A percentile compares a stretch with the other conserved stretches of the same genome.
phyloP scores from a whole-genome alignment of 2,797 vertebrate genomes.

The Thunnus albacares region DNA sequence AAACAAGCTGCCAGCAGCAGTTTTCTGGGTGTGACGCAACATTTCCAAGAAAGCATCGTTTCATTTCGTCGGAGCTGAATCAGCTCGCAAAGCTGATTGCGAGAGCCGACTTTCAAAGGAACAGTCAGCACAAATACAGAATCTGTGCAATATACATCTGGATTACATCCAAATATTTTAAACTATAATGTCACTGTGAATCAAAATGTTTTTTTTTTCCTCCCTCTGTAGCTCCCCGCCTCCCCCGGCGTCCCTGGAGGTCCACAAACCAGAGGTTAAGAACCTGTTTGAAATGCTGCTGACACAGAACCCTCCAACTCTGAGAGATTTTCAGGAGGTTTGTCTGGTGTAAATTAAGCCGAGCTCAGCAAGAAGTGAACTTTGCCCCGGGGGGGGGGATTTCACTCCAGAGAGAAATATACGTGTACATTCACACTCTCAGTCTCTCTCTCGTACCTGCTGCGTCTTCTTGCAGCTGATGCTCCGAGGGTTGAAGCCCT shows the following conservation, averaged over 20 bases:
- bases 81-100: slow-evolving; percentile 5
- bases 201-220: slow-evolving; percentile 14
- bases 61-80: slow-evolving; percentile 22
- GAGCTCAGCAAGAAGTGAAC: slow-evolving; percentile 40
- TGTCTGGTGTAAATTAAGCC: slow-evolving; percentile 32
- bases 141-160: not conserved
- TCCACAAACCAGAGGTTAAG: slow-evolving; percentile 17
- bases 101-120: slow-evolving; percentile 6
- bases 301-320: slow-evolving; percentile 3
- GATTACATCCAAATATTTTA: not conserved
- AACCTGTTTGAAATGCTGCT: slow-evolving; percentile 44
- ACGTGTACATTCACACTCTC: slow-evolving; percentile 12
- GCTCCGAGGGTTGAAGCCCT: slow-evolving; percentile 87
- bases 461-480: slow-evolving; percentile 89
- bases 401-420: not conserved
- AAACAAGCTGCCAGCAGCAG: slow-evolving; percentile 12
- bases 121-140: slow-evolving; percentile 37
- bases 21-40: slow-evolving; percentile 21
- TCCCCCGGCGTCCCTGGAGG: slow-evolving; percentile 1
- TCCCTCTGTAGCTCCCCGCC: not conserved
- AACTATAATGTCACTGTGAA: slow-evolving; percentile 18
- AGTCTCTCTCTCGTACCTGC: slow-evolving; percentile 60
- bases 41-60: slow-evolving; percentile 11
- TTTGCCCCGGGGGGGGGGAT: slow-evolving; percentile 23
- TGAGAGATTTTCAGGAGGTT: slow-evolving; percentile 22